Base-by-base conservation (phyloP, 2,113 vertebrate species). In the Gadus chalcogrammus region DNA sequence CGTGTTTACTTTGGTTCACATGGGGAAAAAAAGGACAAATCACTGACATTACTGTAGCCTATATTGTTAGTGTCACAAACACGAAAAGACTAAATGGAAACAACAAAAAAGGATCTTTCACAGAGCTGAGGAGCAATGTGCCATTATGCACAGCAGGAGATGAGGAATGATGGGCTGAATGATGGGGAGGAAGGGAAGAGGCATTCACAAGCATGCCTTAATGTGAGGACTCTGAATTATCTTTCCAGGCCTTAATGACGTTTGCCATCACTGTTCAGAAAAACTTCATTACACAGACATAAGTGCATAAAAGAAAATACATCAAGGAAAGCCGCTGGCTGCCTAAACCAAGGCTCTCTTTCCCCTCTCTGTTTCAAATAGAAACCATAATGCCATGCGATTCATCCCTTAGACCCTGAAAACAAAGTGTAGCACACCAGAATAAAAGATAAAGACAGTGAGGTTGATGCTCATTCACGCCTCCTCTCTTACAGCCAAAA, bases 171-270 rank as follows among this genome's bases (percentile, higher is more conserved):
- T 78, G 81, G 76, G 80, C 67, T 68, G 69, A 58, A n/a, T 13
- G 55, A 58, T 16, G n/a, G 55, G n/a, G 55, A 58, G 55, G n/a
- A n/a, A 58, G 55, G n/a, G 15, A 17, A 83, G 82, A 65, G 42
- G 69, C 72, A 78, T 78, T 70, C 65, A 73, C 67, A 79, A 68
- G 74, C 74, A 71, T 61, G 77, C 69, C 82, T 83, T 90, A 88
- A 87, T 84, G 84, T 11, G 75, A 83, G 38, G 58, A 75, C 74
- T 79, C 67, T 38, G 61, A 83, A 75, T 79, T 78, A 86, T 86
- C 82, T 88, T 80, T 75, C 72, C 69, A 31, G 81, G 68, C 79
- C 79, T 82, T 90, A 89, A 88, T 88, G 89, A 79, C 84, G 82
- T 82, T 76, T 77, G 78, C 82, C 75, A 86, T 88, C 81, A 84